phyloP scores from a whole-genome alignment of 2,888 invertebrate species.

The Dione vanillae region DNA sequence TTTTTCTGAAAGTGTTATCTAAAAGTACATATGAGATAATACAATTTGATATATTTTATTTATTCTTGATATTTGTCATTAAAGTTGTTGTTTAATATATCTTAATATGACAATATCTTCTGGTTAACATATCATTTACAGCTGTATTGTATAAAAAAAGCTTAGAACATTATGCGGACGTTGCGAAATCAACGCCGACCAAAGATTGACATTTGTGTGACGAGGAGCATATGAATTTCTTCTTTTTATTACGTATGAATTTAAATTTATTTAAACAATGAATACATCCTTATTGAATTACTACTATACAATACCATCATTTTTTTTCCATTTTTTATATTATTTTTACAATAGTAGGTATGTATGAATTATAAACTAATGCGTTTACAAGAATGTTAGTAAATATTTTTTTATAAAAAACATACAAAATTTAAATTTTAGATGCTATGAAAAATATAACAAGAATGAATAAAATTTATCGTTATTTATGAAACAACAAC shows the following conservation, averaged over 20 bases:
- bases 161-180: background rate
- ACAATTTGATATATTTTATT: background rate
- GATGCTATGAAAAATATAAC: background rate
- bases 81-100: background rate
- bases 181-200: background rate
- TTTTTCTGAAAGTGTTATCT: slow-evolving; percentile 1
- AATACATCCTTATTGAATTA: background rate
- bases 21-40: slow-evolving; percentile 3
- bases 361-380: background rate
- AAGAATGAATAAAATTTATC: slow-evolving; percentile 14
- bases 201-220: background rate
- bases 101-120: too few relatives aligned
- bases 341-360: background rate
- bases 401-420: background rate
- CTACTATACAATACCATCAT: background rate
- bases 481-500: background rate
- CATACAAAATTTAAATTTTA: background rate
- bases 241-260: too few relatives aligned
- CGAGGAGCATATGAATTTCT: background rate
- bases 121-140: too few relatives aligned
- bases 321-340: background rate
- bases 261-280: background rate
- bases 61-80: background rate
- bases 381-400: background rate
- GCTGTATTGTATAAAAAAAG: too few relatives aligned